Base-by-base conservation (phyloP, 2,113 vertebrate genomes). In the Perognathus longimembris region DNA sequence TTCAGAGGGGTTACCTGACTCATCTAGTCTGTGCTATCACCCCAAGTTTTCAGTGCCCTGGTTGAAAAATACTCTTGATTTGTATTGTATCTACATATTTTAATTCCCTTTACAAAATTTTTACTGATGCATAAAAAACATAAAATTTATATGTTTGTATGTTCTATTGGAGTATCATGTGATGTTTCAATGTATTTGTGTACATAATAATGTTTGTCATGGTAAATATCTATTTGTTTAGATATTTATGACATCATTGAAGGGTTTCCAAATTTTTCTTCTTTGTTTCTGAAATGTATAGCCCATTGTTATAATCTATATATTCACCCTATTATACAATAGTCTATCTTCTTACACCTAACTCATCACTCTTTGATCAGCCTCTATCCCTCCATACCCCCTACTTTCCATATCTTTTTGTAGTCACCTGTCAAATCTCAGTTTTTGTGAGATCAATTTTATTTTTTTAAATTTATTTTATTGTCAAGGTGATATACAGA, bases 31-130 rank as follows among this genome's bases (percentile, higher is more conserved):
- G 1, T 26, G 5, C 15, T 1, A 26, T 77, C 64, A 80, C 32
- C 28, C 8, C 9, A 32, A 36, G 79, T 83, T 85, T 81, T 59
- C 40, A 50, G 20, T 38, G 6, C 12, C 18, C 6, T 42, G 89
- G 4, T 82, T 76, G 71, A 78, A 83, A 1, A 1, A 17, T 71
- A 82, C 5, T 0, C 76, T 92, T 84, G 66, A 83, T 4, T 42
- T 94, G 69, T 81, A 14, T 5, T 83, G 74, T 69, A 73, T 10
- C 14, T 93, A 22, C 15, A 50, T 77, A 87, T 71, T 34, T 84
- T 42, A 77, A 34, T 59, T 2, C 2, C 28, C 40, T 6, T 64
- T 22, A 75, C 45, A 67, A 40, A n/a, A 17, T n/a, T 80, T 22
- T 30, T 59, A 71, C 24, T 21, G 24, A 34, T 12, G 66, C 7